A percentile compares a stretch with the other conserved stretches of the same genome.
Evolutionary conservation across 2,888 invertebrate genomes (phyloP).

Genomic region (Deilephila porcellus): DNA sequence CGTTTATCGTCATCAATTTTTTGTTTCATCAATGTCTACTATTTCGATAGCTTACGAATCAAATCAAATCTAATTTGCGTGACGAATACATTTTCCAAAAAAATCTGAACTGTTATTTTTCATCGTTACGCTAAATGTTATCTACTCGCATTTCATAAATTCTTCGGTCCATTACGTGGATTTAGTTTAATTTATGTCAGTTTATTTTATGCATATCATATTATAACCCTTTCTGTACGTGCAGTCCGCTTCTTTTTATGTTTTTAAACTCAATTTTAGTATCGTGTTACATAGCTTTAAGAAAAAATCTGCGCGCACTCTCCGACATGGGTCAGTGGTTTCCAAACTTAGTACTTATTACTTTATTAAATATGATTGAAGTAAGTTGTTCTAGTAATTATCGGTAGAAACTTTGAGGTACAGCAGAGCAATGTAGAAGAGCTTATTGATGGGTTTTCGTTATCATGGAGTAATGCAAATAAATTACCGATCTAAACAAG

Average conservation of each 20-base stretch:
- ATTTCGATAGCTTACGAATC: no score
- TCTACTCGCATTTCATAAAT: slow-evolving; percentile 3
- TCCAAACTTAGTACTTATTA: slow-evolving; percentile 54
- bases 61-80: neutral
- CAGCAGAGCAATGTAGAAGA: no score
- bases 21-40: neutral
- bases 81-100: no score
- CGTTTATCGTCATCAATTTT: neutral
- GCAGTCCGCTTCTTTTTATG: slow-evolving; percentile 48
- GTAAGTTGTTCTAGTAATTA: no score
- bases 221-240: slow-evolving; percentile 61
- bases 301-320: slow-evolving; percentile 68
- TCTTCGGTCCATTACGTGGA: neutral
- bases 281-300: slow-evolving; percentile 69
- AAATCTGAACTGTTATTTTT: neutral
- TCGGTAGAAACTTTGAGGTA: no score
- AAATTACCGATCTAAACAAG: no score
- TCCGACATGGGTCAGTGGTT: slow-evolving; percentile 40
- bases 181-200: slow-evolving; percentile 11
- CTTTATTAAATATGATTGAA: neutral
- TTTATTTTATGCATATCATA: slow-evolving; percentile 47
- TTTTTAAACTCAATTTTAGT: slow-evolving; percentile 79
- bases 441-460: no score
- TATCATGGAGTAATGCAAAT: no score
- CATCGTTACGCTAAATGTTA: neutral